Conservation (phyloP, 2,797 vertebrate genomes). For the Sebastes steindachneri region DNA sequence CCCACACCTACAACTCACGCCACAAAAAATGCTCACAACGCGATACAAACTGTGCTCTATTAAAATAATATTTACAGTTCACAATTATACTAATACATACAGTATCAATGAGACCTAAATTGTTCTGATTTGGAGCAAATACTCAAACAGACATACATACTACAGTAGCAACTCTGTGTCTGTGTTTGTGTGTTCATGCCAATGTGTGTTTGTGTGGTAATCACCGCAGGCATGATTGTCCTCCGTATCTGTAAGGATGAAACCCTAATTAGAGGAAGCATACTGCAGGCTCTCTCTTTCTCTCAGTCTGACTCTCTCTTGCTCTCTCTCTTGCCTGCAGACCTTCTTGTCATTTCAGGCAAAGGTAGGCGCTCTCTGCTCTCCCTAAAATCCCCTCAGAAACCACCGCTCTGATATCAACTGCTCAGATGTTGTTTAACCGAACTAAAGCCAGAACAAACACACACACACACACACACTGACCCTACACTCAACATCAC, state of each 20-base stretch:
- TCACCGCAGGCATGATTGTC: conserved; percentile 9
- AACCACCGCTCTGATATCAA: conserved; percentile 54
- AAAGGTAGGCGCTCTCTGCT: conserved; percentile 42
- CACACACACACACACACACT: neutral
- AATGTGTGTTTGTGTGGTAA: conserved; percentile 5
- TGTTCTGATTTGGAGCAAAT: neutral
- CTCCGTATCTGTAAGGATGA: conserved; percentile 39
- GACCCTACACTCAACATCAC: neutral
- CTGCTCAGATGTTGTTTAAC: conserved; percentile 18
- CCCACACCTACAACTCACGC: rapidly evolving
- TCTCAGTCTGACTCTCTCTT: neutral
- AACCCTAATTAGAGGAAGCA: conserved; percentile 42
- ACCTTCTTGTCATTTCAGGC: conserved; percentile 44
- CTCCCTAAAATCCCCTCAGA: conserved; percentile 62
- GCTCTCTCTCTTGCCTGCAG: conserved; percentile 9
- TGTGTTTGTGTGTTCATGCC: neutral
- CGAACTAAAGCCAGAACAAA: conserved; percentile 11
- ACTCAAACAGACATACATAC: neutral
- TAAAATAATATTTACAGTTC: neutral
- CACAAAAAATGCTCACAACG: neutral
- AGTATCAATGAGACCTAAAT: neutral
- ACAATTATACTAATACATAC: neutral
- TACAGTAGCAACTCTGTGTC: neutral
- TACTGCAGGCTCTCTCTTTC: conserved; percentile 26
- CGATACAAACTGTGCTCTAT: neutral